Conservation (phyloP, 1,140 invertebrate genomes). For the Spodoptera frugiperda region DNA sequence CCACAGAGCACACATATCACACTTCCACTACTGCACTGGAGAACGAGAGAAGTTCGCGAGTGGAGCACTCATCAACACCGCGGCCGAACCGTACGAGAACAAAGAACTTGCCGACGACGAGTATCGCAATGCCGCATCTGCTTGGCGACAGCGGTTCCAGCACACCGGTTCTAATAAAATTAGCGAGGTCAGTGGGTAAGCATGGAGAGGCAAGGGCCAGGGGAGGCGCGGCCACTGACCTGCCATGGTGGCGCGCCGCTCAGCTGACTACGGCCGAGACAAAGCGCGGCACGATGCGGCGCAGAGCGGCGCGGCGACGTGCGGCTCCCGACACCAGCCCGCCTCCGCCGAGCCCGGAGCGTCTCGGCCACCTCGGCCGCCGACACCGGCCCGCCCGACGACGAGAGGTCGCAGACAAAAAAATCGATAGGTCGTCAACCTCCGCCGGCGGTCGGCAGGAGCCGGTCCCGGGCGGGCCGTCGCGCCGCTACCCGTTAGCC, state of each 20-base stretch:
- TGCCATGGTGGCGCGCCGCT: constrained; percentile 68
- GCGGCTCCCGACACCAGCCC: constrained; percentile 47
- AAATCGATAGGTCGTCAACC: constrained; percentile 84
- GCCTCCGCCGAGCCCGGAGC: constrained; percentile 56
- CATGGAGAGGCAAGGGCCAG: constrained; percentile 70
- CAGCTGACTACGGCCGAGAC: constrained; percentile 59
- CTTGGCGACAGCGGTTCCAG: background rate
- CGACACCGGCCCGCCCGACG: constrained; percentile 76
- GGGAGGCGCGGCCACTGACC: constrained; percentile 79
- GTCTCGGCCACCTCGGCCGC: constrained; percentile 57
- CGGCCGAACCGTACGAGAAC: constrained; percentile 42
- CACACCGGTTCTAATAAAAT: constrained; percentile 47
- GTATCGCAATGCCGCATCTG: background rate
- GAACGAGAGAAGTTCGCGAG: background rate
- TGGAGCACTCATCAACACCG: constrained; percentile 3
- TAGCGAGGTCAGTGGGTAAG: constrained; percentile 55
- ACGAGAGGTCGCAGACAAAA: constrained; percentile 86
- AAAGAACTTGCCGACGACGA: constrained; percentile 38
- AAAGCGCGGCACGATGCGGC: constrained; percentile 53
- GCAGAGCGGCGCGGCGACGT: constrained; percentile 36
- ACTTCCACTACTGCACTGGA: constrained; percentile 50
- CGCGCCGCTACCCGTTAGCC: constrained; percentile 65
- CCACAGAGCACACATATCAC: constrained; percentile 16
- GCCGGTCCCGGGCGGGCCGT: constrained; percentile 73
- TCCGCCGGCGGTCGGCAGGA: constrained; percentile 69